These are phyloP conservation scores for Apodemus sylvaticus DNA, from an alignment of 2,113 vertebrate species.

Conservation along the genomic window DNA sequence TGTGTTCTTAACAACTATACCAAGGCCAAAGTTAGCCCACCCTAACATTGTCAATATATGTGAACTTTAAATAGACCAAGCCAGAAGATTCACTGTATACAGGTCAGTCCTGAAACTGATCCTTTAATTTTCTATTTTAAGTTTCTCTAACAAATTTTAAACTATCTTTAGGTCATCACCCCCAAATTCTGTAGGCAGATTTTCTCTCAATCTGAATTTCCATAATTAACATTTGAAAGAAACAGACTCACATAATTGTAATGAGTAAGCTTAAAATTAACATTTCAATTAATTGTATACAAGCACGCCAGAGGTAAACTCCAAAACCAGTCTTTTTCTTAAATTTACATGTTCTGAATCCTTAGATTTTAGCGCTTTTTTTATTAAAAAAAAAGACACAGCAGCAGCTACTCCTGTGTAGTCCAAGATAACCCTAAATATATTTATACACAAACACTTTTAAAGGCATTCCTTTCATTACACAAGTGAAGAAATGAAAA, in stretches of 20 bases:
- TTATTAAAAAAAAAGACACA: not conserved
- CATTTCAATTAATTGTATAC: not conserved
- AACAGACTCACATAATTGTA: not conserved
- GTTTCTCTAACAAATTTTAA: not conserved
- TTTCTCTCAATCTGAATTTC: not conserved
- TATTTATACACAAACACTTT: not conserved
- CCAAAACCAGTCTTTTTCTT: not conserved
- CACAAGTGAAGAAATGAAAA: too few relatives aligned
- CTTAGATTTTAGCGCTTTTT: not conserved
- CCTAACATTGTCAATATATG: not conserved
- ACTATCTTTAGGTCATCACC: not conserved
- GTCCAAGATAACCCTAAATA: not conserved
- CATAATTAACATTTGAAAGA: not conserved
- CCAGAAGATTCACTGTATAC: not conserved
- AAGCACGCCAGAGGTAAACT: not conserved
- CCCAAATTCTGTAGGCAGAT: not conserved
- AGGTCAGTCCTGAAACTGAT: not conserved
- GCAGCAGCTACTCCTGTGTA: not conserved
- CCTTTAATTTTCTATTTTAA: not conserved
- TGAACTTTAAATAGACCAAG: not conserved
- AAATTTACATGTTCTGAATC: not conserved
- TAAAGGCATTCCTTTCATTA: not conserved
- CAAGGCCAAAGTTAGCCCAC: not conserved
- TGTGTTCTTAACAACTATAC: not conserved
- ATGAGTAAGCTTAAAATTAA: not conserved